These are phyloP conservation scores for Belonocnema kinseyi DNA, from an alignment of 1,140 invertebrate genomes.

Conservation along the genomic window DNA sequence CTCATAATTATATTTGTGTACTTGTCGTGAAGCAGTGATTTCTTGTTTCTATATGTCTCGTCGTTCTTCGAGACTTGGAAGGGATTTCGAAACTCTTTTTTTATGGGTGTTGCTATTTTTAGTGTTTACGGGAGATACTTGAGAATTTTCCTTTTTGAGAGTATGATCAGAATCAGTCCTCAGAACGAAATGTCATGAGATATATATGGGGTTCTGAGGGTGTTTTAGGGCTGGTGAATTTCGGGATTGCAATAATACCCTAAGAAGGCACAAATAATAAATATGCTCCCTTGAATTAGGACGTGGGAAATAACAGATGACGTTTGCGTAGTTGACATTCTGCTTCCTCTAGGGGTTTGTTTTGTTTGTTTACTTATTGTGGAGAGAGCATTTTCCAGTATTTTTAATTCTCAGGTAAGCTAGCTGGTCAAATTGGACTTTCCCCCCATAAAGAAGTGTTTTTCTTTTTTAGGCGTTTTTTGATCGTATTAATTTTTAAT, in stretches of 20 bases:
- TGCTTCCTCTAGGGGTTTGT: not conserved
- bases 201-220: not conserved
- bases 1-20: too few species aligned
- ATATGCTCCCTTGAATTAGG: not conserved
- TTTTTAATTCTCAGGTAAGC: not conserved
- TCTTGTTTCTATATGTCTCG: too few species aligned
- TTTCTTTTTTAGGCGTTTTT: not conserved
- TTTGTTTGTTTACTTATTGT: slow-evolving; percentile 17
- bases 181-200: not conserved
- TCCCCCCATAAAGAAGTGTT: too few species aligned
- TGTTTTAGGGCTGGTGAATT: slow-evolving; percentile 10
- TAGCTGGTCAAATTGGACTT: not conserved
- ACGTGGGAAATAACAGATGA: slow-evolving; percentile 10
- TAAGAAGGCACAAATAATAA: not conserved
- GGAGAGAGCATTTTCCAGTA: not conserved
- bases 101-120: slow-evolving; percentile 62
- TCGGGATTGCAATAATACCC: not conserved
- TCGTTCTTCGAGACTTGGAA: too few species aligned
- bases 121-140: slow-evolving; percentile 39
- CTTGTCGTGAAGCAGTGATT: too few species aligned
- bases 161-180: not conserved
- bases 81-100: slow-evolving; percentile 34
- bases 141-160: not conserved
- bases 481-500: not conserved
- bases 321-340: slow-evolving; percentile 9